Conservation (phyloP, 2,888 invertebrate genomes). For the Macaria liturata region DNA sequence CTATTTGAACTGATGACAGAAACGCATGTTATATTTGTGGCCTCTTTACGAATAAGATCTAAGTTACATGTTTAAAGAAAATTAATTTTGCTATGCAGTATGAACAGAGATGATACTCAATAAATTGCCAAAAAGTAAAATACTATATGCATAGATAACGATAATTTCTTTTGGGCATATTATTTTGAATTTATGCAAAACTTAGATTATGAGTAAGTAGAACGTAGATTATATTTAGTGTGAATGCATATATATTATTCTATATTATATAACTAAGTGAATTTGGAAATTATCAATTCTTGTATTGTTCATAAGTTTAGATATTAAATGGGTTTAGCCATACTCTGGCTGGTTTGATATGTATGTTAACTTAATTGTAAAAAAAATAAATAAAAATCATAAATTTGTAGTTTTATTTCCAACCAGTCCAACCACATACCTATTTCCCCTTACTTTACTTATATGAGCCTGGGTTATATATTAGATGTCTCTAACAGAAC, state of each 20-base stretch:
- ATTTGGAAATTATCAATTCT: conserved; percentile 83
- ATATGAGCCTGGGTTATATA: no score
- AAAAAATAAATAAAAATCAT: conserved; percentile 73
- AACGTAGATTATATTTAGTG: conserved; percentile 83
- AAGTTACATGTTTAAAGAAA: conserved; percentile 82
- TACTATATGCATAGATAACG: conserved; percentile 82
- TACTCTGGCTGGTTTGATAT: conserved; percentile 83
- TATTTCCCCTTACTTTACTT: neutral
- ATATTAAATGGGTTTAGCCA: conserved; percentile 84
- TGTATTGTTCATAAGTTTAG: conserved; percentile 83
- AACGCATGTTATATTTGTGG: conserved; percentile 83
- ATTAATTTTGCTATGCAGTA: conserved; percentile 82
- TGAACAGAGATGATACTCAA: conserved; percentile 82
- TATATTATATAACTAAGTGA: conserved; percentile 81
- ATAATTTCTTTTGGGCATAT: conserved; percentile 84
- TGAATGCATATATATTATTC: conserved; percentile 80
- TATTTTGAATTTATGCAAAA: conserved; percentile 83
- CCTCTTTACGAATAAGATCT: conserved; percentile 83
- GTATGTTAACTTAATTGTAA: conserved; percentile 84
- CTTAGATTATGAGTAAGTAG: conserved; percentile 82
- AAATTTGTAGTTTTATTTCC: conserved; percentile 67
- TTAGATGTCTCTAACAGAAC: no score
- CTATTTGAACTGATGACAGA: conserved; percentile 82
- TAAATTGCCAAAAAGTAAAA: conserved; percentile 85
- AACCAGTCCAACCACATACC: conserved; percentile 1